Base-by-base conservation (phyloP, 2,113 vertebrate genomes). In the Etheostoma cragini region DNA sequence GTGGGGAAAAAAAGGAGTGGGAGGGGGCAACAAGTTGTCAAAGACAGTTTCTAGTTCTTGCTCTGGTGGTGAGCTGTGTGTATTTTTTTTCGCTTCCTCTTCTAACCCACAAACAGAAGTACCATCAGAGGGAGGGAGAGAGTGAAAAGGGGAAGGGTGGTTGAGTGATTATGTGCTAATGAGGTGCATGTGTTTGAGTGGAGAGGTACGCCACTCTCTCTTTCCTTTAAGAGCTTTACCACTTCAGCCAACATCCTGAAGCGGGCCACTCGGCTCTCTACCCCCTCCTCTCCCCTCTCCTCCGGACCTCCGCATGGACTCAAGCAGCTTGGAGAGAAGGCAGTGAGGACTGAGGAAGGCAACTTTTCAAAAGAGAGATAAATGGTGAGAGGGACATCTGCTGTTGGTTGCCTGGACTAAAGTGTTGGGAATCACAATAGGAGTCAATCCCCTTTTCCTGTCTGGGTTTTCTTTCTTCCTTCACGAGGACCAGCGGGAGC, bases 151-250 rank as follows among this genome's bases (percentile, higher is more conserved):
- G 78, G 84, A 88, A 66, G 82, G 86, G 61, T 87, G 84, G 89
- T 75, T 92, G 83, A 91, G 82, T 91, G 88, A 92, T 90, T 93
- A 80, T 93, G 85, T 87, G 87, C 76, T 85, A 86, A 88, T 68
- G 69, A 76, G 73, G 86, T 90, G 87, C 78, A 77, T 78, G 75
- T 54, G 66, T 85, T 58, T 63, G 45, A 72, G 53, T 70, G 35
- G 15, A 74, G 81, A 87, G 57, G 84, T 71, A 77, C 79, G 53
- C 70, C 21, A 22, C 64, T 74, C 61, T 87, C 74, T 64, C 62
- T 91, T 47, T 80, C 80, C 72, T 93, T 91, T 81, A 89, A 94
- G 79, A 90, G 88, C 83, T 80, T 88, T 92, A 88, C 87, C 82
- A 89, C 81, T 86, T 82, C 76, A 87, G 75, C 71, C 80, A 87